Base-by-base conservation (phyloP, 2,797 vertebrate genomes). In the Scarus forsteni region DNA sequence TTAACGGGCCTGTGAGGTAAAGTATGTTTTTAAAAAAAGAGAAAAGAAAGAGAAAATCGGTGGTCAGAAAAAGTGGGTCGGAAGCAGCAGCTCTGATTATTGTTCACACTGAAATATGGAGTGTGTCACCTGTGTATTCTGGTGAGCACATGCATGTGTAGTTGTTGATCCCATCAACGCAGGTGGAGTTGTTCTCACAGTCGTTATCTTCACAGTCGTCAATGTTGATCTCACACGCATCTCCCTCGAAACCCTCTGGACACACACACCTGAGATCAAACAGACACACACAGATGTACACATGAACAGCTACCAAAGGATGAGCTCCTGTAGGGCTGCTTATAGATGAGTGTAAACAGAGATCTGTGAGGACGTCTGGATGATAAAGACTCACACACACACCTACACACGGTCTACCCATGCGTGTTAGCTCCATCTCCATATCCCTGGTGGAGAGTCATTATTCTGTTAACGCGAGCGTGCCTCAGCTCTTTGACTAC, bases 181-280 rank as follows among this genome's bases (percentile, higher is more conserved):
- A 99, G 1, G 98, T 99, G 48, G 98, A 97, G 88, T 99, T 99
- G 91, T 99, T 99, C 89, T 99, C 98, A 70, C 98, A 99, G 92
- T 99, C 98, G 56, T 99, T 99, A 73, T 99, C 98, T 84, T 99
- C 98, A 75, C 98, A 99, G 85, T 99, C 98, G 48, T 99, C 97
- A 27, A 98, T 92, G 85, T 99, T 99, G 85, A 96, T 89, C 90
- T 98, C 96, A 80, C 98, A 99, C 6, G 91, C 84, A 78, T 98
- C 97, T 16, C 98, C 98, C 90, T 99, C 97, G 81, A 99, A 99
- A 58, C 98, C 98, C 63, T 98, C 97, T 2, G 96, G 93, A 89
- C 98, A 99, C 80, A 95, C 92, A 88, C 98, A 99, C 97, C 98
- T 99, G 79, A 80, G 45, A n/a, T 50, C 19, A 77, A 70, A 72